phyloP scores from a whole-genome alignment of 2,888 invertebrate species.

The Cybosia mesomella region DNA sequence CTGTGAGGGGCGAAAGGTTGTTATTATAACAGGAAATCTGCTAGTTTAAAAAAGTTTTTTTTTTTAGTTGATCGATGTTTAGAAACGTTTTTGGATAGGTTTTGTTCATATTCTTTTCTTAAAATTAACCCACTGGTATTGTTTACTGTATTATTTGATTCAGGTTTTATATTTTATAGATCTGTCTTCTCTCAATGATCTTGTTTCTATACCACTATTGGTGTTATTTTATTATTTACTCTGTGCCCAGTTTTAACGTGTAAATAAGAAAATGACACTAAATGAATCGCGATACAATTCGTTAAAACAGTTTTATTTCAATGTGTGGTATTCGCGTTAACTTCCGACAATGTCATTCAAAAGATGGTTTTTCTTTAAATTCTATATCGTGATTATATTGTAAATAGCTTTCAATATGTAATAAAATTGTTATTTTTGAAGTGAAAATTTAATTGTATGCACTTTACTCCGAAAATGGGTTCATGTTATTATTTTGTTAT shows the following conservation, averaged over 20 bases:
- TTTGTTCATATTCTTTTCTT: neutral
- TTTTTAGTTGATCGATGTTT: no score
- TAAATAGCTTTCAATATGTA: conserved; percentile 44
- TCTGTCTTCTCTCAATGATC: no score
- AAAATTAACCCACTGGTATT: neutral
- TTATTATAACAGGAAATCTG: neutral
- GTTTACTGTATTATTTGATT: neutral
- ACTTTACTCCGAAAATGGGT: neutral
- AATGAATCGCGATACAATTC: no score
- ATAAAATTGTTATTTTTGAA: neutral
- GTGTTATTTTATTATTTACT: no score
- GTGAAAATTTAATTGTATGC: conserved; percentile 18
- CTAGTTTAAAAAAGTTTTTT: neutral
- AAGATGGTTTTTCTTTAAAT: conserved; percentile 26
- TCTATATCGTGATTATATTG: conserved; percentile 37
- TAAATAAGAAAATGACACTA: no score
- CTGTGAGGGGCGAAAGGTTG: neutral
- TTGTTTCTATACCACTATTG: no score
- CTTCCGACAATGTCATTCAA: neutral
- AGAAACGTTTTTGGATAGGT: neutral
- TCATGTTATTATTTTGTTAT: conserved; percentile 11
- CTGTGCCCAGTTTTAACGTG: no score
- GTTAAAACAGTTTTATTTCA: no score
- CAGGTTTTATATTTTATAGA: neutral
- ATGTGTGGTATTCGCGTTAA: no score